Evolutionary conservation across 2,888 invertebrate genomes (phyloP).

Genomic region (Caradrina clavipalpis): DNA sequence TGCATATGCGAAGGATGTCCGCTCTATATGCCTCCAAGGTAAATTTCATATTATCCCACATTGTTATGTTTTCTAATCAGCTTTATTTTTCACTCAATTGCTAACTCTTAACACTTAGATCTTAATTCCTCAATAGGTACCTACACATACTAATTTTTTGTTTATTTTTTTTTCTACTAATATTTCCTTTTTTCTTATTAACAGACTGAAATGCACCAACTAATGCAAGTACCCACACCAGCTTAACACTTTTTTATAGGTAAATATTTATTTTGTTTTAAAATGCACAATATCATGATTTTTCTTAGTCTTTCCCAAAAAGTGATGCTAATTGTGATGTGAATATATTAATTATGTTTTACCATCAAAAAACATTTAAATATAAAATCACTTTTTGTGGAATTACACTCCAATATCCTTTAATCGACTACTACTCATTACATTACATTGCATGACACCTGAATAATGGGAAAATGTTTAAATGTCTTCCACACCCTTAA

Average conservation of each 20-base stretch:
- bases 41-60: slow-evolving; percentile 64
- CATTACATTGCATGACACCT: slow-evolving; percentile 50
- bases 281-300: slow-evolving; percentile 29
- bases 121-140: slow-evolving; percentile 30
- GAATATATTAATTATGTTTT: neutral
- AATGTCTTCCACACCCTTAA: slow-evolving; percentile 32
- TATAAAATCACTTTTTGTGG: slow-evolving; percentile 29
- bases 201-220: slow-evolving; percentile 86
- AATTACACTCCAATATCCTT: neutral
- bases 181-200: slow-evolving; percentile 76
- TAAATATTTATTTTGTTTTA: slow-evolving; percentile 72
- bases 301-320: slow-evolving; percentile 16
- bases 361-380: neutral
- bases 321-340: neutral
- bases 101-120: slow-evolving; percentile 53
- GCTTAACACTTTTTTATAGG: slow-evolving; percentile 77
- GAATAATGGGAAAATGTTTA: slow-evolving; percentile 17
- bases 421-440: neutral
- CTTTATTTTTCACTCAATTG: slow-evolving; percentile 50
- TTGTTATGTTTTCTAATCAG: slow-evolving; percentile 23
- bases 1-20: slow-evolving; percentile 96
- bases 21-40: slow-evolving; percentile 94
- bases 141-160: slow-evolving; percentile 49
- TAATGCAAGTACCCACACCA: slow-evolving; percentile 80
- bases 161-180: slow-evolving; percentile 64